Conservation (phyloP, 2,797 vertebrate species). For the Neopelma chrysocephalum region DNA sequence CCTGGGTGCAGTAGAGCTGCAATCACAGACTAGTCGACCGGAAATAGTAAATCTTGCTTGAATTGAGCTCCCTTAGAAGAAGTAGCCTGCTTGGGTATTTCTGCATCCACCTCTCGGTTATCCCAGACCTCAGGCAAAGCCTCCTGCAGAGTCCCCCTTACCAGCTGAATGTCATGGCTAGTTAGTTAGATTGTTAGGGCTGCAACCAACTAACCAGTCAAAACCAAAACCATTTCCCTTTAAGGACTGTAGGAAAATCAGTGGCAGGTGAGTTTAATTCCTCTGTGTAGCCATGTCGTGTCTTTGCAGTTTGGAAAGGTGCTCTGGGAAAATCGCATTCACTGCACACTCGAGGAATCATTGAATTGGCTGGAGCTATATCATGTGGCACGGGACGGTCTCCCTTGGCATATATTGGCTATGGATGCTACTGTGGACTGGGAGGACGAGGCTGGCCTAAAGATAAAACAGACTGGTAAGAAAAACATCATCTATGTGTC, state of each 20-base stretch:
- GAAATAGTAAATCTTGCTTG: not conserved
- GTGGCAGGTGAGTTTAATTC: not conserved
- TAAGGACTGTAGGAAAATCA: not conserved
- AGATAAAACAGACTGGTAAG: conserved; percentile 88
- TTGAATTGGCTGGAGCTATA: conserved; percentile 85
- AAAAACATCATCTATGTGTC: not conserved
- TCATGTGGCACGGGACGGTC: conserved; percentile 83
- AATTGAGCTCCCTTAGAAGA: not conserved
- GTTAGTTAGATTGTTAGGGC: not conserved
- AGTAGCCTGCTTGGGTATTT: not conserved
- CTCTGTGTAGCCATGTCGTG: not conserved
- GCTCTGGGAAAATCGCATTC: conserved; percentile 52
- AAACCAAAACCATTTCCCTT: not conserved
- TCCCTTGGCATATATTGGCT: conserved; percentile 82
- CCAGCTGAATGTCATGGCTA: not conserved
- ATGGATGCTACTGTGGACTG: conserved; percentile 90
- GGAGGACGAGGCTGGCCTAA: conserved; percentile 87
- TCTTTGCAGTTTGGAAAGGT: conserved; percentile 58
- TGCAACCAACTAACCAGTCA: not conserved
- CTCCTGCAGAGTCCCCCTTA: not conserved
- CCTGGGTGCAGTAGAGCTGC: rapidly evolving
- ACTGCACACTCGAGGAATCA: conserved; percentile 78
- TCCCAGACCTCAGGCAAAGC: not conserved
- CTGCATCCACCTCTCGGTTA: not conserved
- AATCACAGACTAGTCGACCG: not conserved